phyloP scores from a whole-genome alignment of 2,113 vertebrate species.

The Pyxicephalus adspersus region DNA sequence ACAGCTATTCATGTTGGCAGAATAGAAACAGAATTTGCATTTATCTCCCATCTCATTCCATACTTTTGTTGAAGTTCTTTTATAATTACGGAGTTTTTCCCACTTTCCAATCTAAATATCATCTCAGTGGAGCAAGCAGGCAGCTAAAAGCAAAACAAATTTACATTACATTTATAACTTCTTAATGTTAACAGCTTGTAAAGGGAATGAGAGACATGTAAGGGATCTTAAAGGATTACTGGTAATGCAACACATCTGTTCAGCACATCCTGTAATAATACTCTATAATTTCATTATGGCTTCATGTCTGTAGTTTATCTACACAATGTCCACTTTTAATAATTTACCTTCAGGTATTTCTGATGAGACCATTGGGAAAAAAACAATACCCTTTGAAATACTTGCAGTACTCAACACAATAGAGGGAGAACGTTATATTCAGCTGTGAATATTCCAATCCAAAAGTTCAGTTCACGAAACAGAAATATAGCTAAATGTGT shows the following conservation, averaged over 20 bases:
- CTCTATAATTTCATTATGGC: slow-evolving; percentile 20
- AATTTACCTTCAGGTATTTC: background rate
- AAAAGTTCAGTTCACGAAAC: too few relatives aligned
- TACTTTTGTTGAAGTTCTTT: background rate
- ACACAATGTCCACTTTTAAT: slow-evolving; percentile 28
- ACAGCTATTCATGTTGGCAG: background rate
- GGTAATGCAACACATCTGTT: slow-evolving; percentile 50
- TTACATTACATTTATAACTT: slow-evolving; percentile 43
- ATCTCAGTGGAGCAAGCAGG: slow-evolving; percentile 18
- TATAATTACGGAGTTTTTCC: slow-evolving; percentile 12
- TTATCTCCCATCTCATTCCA: background rate
- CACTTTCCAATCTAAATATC: slow-evolving; percentile 28
- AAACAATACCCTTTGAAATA: background rate
- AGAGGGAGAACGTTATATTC: background rate
- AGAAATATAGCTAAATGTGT: too few relatives aligned
- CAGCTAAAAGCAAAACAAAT: slow-evolving; percentile 38
- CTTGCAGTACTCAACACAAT: background rate
- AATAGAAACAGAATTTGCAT: background rate
- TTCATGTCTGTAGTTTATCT: slow-evolving; percentile 36
- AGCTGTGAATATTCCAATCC: too few relatives aligned
- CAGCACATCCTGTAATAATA: slow-evolving; percentile 22
- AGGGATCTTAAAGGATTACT: slow-evolving; percentile 41
- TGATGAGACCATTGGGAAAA: background rate
- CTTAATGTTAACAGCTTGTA: slow-evolving; percentile 48
- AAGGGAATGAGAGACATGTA: slow-evolving; percentile 35